Base-by-base conservation (phyloP, 1,140 invertebrate genomes). In the Monochamus saltuarius region DNA sequence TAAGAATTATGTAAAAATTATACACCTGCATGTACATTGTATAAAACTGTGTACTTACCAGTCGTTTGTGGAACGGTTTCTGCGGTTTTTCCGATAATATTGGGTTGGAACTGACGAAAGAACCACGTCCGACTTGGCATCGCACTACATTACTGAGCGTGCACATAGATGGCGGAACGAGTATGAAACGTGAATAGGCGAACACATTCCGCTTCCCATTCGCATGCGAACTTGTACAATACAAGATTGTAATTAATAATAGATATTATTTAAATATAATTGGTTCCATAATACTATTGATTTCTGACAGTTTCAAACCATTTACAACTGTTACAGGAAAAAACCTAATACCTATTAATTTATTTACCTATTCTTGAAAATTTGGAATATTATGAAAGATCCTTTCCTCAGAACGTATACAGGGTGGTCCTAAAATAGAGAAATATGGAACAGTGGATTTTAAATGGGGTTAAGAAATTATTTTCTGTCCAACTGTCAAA, bases 101-200 rank as follows among this genome's bases (percentile, higher is more conserved):
- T 11, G 6, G 38, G 22, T 40, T 22, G 49, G 19, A 42, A 42
- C 53, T 16, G 13, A 39, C 43, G 42, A n/a, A 54, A 7, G 19
- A n/a, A 53, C 35, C 56, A 68, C 61, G 62, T 52, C 53, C 50
- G 64, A 68, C 67, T 68, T 59, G 51, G 39, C 61, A 66, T 68
- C 64, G 56, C 45, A 37, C 17, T 63, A 63, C 61, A 45, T 38
- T 62, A 47, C 42, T 52, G 55, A 35, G 47, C 58, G 42, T 34
- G 13, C 22, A 51, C 8, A 19, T 8, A 14, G 43, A 19, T 11
- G 10, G 43, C 4, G 13, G 22, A 3, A 46, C 14, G 43, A 16
- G 10, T 16, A 46, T 7, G 17, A 10, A 19, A 11, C 4, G 16
- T 42, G 14, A 55, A 22, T 17, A 16, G 16, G 17, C 6, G 47